Base-by-base conservation (phyloP, 2,888 invertebrate species). In the Torymus tubicola region DNA sequence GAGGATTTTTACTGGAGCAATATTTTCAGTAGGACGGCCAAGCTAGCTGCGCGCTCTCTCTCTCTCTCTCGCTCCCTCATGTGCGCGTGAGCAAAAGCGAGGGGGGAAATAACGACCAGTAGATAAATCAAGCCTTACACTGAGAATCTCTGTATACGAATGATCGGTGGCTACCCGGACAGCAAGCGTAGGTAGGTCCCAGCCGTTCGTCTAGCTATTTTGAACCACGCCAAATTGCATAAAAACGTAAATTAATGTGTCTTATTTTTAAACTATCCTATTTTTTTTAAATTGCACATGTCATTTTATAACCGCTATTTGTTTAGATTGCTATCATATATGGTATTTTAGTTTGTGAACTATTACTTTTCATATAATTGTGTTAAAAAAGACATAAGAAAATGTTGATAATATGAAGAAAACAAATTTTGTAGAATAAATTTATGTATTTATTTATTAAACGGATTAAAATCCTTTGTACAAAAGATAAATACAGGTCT, bases 61-160 rank as follows among this genome's bases (percentile, higher is more conserved):
- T 31, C 5, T 31, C 31, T 31, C 31, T 31, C 31, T 31, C 18
- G 13, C 60, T 60, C 63, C 13, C 31, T 42, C 67, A 21, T 42
- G 64, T n/a, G 16, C 58, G 57, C 24, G 57, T 31, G 68, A 24
- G 68, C 24, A 67, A 71, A 71, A 58, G 69, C 58, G 71, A 31
- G 73, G 65, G 73, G 65, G 68, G 67, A 81, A 83, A 77, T 81
- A 82, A 82, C 82, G 82, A 75, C 81, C 78, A 12, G 60, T 57
- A 81, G 70, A 83, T 83, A 83, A 83, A 83, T 83, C 83, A 83
- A 78, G 77, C 57, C 73, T 78, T 81, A 78, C 72, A 50, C 64
- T 57, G 67, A 71, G 68, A 81, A 83, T 81, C 81, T 81, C 81
- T 67, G 77, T 81, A 58, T 78, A 81, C 77, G 81, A 81, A 81